phyloP scores from a whole-genome alignment of 23 tunicate species.

The Ascidia mentula region DNA sequence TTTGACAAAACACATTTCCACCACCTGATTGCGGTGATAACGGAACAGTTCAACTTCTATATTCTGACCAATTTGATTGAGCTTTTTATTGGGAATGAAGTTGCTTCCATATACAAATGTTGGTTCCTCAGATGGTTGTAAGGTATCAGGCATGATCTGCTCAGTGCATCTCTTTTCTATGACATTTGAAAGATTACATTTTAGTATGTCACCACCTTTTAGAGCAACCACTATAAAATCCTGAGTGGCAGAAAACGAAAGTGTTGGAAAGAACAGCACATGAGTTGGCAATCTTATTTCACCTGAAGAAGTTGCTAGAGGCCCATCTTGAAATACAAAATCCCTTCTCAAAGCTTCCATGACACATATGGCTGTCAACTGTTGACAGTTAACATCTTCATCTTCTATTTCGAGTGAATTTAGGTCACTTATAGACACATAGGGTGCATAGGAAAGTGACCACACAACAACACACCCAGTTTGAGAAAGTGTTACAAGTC shows the following conservation, averaged over 20 bases:
- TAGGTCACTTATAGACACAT: constrained; percentile 35
- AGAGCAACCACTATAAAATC: constrained; percentile 50
- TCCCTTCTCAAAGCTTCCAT: constrained; percentile 50
- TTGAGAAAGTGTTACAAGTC: constrained; percentile 39
- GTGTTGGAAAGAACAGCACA: constrained; percentile 30
- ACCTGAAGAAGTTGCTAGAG: not conserved
- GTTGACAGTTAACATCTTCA: constrained; percentile 24
- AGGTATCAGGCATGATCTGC: constrained; percentile 9
- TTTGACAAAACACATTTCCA: constrained; percentile 31
- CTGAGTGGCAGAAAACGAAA: constrained; percentile 48
- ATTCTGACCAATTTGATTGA: constrained; percentile 43
- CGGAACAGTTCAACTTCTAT: constrained; percentile 55
- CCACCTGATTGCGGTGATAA: constrained; percentile 31
- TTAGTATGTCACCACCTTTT: constrained; percentile 57
- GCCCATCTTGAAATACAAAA: constrained; percentile 40
- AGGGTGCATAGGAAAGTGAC: constrained; percentile 50
- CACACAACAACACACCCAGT: constrained; percentile 56
- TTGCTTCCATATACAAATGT: constrained; percentile 14
- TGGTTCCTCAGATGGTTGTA: not conserved
- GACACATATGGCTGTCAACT: constrained; percentile 58
- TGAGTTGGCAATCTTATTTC: constrained; percentile 13
- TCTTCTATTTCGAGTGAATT: constrained; percentile 13
- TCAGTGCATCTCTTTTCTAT: constrained; percentile 15
- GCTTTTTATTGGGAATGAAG: constrained; percentile 12
- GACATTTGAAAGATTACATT: constrained; percentile 38